phyloP scores from a whole-genome alignment of 1,140 invertebrate genomes.

The Neuroterus valhalla region DNA sequence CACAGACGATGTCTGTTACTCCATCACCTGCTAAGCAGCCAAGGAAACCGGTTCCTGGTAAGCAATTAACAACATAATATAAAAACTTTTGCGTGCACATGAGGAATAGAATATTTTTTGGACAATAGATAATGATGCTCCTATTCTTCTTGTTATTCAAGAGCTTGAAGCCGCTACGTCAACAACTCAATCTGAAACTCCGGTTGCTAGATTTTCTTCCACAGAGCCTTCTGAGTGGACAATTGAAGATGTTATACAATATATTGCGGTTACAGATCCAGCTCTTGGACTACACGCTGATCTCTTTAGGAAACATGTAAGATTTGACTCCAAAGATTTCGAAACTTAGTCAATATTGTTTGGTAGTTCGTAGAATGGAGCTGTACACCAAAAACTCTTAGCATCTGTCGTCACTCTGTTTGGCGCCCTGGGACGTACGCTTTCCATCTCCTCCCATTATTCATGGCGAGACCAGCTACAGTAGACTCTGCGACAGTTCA shows the following conservation, averaged over 20 bases:
- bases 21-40: constrained; percentile 67
- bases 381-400: too few relatives aligned
- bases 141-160: constrained; percentile 39
- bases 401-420: too few relatives aligned
- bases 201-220: constrained; percentile 63
- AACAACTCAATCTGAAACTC: constrained; percentile 75
- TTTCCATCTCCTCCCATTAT: too few relatives aligned
- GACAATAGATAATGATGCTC: background rate
- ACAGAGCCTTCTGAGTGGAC: constrained; percentile 91
- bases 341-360: too few relatives aligned
- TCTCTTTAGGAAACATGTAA: constrained; percentile 94
- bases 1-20: constrained; percentile 37
- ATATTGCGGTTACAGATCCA: constrained; percentile 89
- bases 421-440: too few relatives aligned
- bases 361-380: too few relatives aligned
- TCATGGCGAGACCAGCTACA: too few relatives aligned
- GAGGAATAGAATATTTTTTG: constrained; percentile 6
- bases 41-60: constrained; percentile 73
- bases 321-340: constrained; percentile 53
- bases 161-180: constrained; percentile 81
- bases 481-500: too few relatives aligned
- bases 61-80: too few relatives aligned
- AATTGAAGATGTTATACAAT: constrained; percentile 94
- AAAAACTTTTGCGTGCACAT: too few relatives aligned
- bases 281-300: constrained; percentile 90